A percentile compares a stretch with the other conserved stretches of the same genome.
phyloP scores from a whole-genome alignment of 2,888 invertebrate species.

The Automeris io region DNA sequence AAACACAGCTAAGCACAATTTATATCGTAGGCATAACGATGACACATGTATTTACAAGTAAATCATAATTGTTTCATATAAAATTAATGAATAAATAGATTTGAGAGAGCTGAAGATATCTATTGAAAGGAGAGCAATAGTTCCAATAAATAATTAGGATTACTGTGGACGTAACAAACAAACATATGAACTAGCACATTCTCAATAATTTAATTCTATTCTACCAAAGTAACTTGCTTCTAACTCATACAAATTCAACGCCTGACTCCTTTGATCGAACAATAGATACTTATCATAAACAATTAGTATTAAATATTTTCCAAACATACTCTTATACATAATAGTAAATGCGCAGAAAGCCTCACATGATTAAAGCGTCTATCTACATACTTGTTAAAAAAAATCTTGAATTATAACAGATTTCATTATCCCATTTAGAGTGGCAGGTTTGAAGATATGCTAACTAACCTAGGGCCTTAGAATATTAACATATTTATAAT shows the following conservation, averaged over 20 bases:
- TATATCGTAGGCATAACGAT: not conserved
- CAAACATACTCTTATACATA: conserved; percentile 50
- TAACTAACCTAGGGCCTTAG: no score
- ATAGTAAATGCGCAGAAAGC: conserved; percentile 70
- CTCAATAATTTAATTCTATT: conserved; percentile 36
- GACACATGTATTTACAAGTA: conserved; percentile 5
- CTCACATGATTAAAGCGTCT: conserved; percentile 56
- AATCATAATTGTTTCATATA: not conserved
- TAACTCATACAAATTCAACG: conserved; percentile 21
- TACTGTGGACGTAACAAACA: conserved; percentile 8
- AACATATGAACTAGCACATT: not conserved
- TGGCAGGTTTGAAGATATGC: no score
- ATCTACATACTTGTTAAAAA: no score
- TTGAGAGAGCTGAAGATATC: conserved; percentile 8
- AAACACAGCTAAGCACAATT: not conserved
- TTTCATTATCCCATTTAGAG: no score
- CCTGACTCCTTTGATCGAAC: conserved; percentile 21
- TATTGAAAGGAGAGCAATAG: conserved; percentile 11
- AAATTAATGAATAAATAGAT: conserved; percentile 9
- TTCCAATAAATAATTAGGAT: conserved; percentile 8
- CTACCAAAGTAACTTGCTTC: conserved; percentile 24
- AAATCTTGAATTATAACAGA: no score
- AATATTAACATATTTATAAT: no score
- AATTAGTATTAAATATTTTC: conserved; percentile 35
- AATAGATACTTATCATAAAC: conserved; percentile 38